Evolutionary conservation across 1,140 invertebrate species (phyloP).

Genomic region (Teleopsis dalmanni): DNA sequence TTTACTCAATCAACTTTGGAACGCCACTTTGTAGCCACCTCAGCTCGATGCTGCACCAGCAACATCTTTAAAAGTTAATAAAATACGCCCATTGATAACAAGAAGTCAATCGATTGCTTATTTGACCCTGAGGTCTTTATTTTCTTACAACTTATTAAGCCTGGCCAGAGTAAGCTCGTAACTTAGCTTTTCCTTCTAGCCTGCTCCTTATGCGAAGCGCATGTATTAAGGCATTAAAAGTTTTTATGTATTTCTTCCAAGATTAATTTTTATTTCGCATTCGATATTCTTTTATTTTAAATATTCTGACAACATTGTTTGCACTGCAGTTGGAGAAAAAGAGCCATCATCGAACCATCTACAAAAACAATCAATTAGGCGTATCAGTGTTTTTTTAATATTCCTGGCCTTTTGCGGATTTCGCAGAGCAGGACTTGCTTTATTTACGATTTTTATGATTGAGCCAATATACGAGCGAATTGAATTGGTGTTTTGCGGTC

Average conservation of each 20-base stretch:
- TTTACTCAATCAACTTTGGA: too few species aligned
- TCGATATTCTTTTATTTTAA: too few species aligned
- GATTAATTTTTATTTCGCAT: neutral
- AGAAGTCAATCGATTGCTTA: slow-evolving; percentile 15
- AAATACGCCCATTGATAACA: slow-evolving; percentile 19
- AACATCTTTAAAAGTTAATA: slow-evolving; percentile 16
- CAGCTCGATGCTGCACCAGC: neutral
- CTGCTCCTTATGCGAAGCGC: neutral
- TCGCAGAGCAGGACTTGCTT: too few species aligned
- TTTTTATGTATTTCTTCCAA: too few species aligned
- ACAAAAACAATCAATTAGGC: slow-evolving; percentile 16
- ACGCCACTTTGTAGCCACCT: too few species aligned
- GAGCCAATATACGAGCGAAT: too few species aligned
- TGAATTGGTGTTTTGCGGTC: too few species aligned
- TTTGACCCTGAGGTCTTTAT: slow-evolving; percentile 17
- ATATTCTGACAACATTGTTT: slow-evolving; percentile 13
- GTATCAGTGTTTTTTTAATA: too few species aligned
- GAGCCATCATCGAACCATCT: neutral
- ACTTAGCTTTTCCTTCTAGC: neutral
- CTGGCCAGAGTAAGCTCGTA: neutral
- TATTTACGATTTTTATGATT: too few species aligned
- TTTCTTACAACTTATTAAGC: slow-evolving; percentile 1
- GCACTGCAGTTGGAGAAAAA: slow-evolving; percentile 8
- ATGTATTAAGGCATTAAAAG: neutral
- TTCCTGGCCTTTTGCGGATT: too few species aligned